These are phyloP conservation scores for Dicycla oo DNA, from an alignment of 2,888 invertebrate species.

Conservation along the genomic window DNA sequence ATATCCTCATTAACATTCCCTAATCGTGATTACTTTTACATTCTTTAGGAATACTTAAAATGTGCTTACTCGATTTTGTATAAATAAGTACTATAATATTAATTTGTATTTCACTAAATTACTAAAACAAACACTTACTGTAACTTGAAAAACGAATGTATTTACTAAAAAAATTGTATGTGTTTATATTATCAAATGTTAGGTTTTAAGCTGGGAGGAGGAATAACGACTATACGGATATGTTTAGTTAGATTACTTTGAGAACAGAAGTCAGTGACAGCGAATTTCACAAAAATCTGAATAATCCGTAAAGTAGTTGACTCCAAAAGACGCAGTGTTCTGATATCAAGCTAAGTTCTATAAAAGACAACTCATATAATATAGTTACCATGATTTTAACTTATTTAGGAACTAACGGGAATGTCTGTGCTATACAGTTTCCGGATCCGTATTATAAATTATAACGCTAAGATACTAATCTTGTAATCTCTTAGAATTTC, in stretches of 20 bases:
- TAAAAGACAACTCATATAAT: conserved; percentile 47
- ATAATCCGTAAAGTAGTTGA: conserved; percentile 21
- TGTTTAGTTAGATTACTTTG: conserved; percentile 1
- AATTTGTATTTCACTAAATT: conserved; percentile 51
- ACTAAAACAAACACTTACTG: conserved; percentile 51
- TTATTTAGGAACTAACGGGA: conserved; percentile 44
- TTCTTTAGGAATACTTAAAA: conserved; percentile 28
- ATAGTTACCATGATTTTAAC: conserved; percentile 63
- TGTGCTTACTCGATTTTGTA: conserved; percentile 53
- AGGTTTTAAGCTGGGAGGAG: conserved; percentile 47
- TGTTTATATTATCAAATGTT: conserved; percentile 50
- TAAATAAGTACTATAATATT: conserved; percentile 47
- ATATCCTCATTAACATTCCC: conserved; percentile 55
- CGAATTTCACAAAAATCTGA: background rate
- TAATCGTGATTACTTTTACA: conserved; percentile 45
- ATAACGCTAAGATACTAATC: conserved; percentile 63
- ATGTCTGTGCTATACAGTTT: conserved; percentile 57
- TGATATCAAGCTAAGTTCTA: conserved; percentile 33
- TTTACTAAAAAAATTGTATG: conserved; percentile 52
- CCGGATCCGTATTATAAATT: conserved; percentile 63
- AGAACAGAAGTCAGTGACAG: background rate
- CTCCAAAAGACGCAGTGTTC: conserved; percentile 21
- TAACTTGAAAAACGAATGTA: conserved; percentile 45
- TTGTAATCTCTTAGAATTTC: conserved; percentile 84
- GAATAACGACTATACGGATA: conserved; percentile 28